Evolutionary conservation across 35 echinoderm and acorn worm genomes (phyloP).

Genomic region (Heliocidaris tuberculata): DNA sequence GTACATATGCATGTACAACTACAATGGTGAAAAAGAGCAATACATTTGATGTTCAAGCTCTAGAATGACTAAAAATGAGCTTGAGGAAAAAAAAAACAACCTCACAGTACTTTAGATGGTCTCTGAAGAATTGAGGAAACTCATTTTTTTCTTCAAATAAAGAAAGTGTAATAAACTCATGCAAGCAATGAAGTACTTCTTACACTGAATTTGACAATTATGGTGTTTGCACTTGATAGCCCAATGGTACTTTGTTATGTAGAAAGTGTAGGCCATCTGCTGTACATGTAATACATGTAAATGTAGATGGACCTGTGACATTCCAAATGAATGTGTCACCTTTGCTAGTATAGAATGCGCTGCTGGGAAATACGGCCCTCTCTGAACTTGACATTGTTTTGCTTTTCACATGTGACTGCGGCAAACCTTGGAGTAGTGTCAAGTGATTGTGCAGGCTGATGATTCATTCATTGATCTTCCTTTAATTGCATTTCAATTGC

Average conservation of each 20-base stretch:
- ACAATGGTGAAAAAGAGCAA: no score
- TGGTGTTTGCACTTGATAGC: no score
- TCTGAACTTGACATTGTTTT: neutral
- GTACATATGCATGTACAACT: no score
- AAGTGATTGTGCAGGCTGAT: neutral
- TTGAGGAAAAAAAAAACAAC: no score
- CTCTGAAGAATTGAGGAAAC: neutral
- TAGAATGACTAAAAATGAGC: no score
- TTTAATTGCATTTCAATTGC: slow-evolving; percentile 3
- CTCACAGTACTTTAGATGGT: neutral
- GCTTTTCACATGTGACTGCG: neutral
- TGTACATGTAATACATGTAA: neutral
- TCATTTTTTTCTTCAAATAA: no score
- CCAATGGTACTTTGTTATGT: no score
- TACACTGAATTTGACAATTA: no score
- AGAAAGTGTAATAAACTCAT: no score
- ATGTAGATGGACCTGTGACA: neutral
- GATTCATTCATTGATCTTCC: neutral
- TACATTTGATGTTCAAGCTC: no score
- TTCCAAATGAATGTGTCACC: neutral
- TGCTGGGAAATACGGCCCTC: neutral
- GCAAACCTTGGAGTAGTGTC: neutral
- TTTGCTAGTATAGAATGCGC: neutral
- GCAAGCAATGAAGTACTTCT: no score
- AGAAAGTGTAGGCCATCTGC: no score